Percentiles rank a stretch among this genome's conserved stretches.
Conservation (phyloP, 1,140 invertebrate genomes). For the Drosophila nigrodunni region DNA sequence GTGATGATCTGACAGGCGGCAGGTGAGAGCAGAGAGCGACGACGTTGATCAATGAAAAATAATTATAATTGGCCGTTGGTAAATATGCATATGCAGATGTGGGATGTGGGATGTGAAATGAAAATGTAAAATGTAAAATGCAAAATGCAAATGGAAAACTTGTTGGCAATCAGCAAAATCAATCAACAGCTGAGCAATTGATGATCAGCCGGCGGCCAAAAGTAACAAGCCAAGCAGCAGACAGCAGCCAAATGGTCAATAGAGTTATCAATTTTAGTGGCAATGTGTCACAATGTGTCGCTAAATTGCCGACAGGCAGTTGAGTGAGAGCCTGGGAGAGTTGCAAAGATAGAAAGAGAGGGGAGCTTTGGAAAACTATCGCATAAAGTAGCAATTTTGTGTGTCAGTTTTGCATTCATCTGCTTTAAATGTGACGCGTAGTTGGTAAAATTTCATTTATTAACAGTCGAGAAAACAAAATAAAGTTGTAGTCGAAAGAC, state of each 20-base stretch:
- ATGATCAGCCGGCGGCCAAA: slow-evolving; percentile 46
- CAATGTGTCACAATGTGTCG: slow-evolving; percentile 67
- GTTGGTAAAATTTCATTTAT: slow-evolving; percentile 77
- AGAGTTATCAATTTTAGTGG: slow-evolving; percentile 81
- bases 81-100: slow-evolving; percentile 39
- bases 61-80: slow-evolving; percentile 75
- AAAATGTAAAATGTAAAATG: slow-evolving; percentile 7
- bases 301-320: slow-evolving; percentile 9
- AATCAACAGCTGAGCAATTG: slow-evolving; percentile 78
- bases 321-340: slow-evolving; percentile 11
- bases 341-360: slow-evolving; percentile 27
- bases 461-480: slow-evolving; percentile 61
- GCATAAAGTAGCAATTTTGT: slow-evolving; percentile 32
- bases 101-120: slow-evolving; percentile 27
- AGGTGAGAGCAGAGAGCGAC: slow-evolving; percentile 48
- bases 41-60: slow-evolving; percentile 54
- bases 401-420: slow-evolving; percentile 25
- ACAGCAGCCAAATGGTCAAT: slow-evolving; percentile 61
- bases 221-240: slow-evolving; percentile 18
- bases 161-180: slow-evolving; percentile 77
- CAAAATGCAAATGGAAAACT: slow-evolving; percentile 74
- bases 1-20: slow-evolving; percentile 42
- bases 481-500: slow-evolving; percentile 66
- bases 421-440: slow-evolving; percentile 36
- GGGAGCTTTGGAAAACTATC: slow-evolving; percentile 3